phyloP scores from a whole-genome alignment of 2,888 invertebrate species.

The Sinohyriopsis cumingii region DNA sequence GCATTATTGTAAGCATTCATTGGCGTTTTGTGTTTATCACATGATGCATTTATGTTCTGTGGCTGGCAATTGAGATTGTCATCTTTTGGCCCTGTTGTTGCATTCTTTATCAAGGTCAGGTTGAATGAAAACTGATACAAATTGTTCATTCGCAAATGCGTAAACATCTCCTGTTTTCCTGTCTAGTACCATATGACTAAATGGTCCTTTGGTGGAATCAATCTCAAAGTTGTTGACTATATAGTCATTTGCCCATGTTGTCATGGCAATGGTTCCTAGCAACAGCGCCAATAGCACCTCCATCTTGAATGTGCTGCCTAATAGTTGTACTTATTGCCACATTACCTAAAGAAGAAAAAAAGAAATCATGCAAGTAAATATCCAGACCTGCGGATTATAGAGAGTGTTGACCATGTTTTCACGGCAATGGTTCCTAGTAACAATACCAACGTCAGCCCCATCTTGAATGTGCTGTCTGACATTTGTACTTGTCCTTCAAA shows the following conservation, averaged over 20 bases:
- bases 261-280: conserved; percentile 4
- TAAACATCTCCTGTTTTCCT: conserved; percentile 90
- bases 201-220: conserved; percentile 10
- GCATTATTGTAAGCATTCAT: conserved; percentile 96
- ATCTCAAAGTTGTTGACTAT: conserved; percentile 16
- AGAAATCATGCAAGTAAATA: no score
- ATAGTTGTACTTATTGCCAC: no score
- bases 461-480: no score
- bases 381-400: conserved; percentile 2
- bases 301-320: no score
- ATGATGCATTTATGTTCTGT: conserved; percentile 7
- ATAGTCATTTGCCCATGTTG: conserved; percentile 11
- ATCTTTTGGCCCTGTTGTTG: conserved; percentile 77
- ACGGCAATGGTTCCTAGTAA: no score
- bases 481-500: no score
- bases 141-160: conserved; percentile 93
- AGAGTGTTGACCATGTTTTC: no score
- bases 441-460: no score
- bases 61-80: conserved; percentile 90
- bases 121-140: conserved; percentile 93
- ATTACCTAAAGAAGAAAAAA: no score
- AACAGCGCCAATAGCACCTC: conserved; percentile 1
- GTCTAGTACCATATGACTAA: conserved; percentile 80
- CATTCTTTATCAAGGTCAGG: conserved; percentile 82
- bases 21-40: conserved; percentile 20